A percentile compares a stretch with the other conserved stretches of the same genome.
Conservation (phyloP, 2,888 invertebrate genomes). For the Oscheius myriophilus region DNA sequence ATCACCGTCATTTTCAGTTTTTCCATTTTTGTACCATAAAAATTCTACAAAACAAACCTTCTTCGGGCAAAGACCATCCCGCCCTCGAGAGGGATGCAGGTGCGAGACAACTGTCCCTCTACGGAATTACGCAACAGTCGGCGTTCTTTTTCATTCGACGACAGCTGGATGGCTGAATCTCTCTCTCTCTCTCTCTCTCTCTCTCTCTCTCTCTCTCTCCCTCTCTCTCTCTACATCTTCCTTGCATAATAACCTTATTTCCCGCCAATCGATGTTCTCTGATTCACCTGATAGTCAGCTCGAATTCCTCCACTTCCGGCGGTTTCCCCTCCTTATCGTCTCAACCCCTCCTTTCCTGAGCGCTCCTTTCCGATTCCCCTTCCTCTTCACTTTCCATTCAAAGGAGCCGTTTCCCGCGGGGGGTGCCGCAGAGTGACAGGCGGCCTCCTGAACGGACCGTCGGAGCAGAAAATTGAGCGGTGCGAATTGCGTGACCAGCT, state of each 20-base stretch:
- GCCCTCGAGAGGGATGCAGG: too few relatives aligned
- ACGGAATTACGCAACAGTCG: too few relatives aligned
- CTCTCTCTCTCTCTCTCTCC: too few relatives aligned
- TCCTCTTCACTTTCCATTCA: slow-evolving; percentile 7
- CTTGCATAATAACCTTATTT: too few relatives aligned
- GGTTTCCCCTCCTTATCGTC: not conserved
- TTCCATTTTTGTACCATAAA: too few relatives aligned
- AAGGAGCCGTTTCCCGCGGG: slow-evolving; percentile 6
- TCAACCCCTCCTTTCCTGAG: not conserved
- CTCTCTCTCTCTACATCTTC: not conserved
- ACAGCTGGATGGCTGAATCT: too few relatives aligned
- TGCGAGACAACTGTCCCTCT: too few relatives aligned
- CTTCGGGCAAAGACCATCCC: too few relatives aligned
- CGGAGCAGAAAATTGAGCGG: slow-evolving; percentile 20
- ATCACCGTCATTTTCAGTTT: too few relatives aligned
- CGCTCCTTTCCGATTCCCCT: not conserved
- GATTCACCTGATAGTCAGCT: not conserved
- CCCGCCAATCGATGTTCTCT: not conserved
- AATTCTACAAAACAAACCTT: too few relatives aligned
- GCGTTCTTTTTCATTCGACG: too few relatives aligned
- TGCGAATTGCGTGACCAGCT: slow-evolving; percentile 20
- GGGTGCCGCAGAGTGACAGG: slow-evolving; percentile 17
- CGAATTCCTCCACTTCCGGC: not conserved
- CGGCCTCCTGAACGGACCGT: slow-evolving; percentile 8
- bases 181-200: not conserved